Percentiles rank a stretch among this genome's conserved stretches.
Evolutionary conservation across 1,140 invertebrate genomes (phyloP).

Genomic region (Solenopsis fugax): DNA sequence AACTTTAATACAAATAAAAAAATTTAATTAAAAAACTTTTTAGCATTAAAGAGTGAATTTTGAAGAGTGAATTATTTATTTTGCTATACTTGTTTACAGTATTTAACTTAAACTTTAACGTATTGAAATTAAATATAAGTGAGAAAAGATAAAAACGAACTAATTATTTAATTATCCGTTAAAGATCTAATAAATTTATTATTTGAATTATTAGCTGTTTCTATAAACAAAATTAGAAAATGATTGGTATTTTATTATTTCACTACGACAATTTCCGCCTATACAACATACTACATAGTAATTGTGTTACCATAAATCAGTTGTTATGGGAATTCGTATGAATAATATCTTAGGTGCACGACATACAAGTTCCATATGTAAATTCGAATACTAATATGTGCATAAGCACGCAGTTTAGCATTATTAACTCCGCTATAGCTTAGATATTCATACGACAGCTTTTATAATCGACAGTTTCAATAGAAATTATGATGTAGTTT

Average conservation of each 20-base stretch:
- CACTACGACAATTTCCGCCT: not conserved
- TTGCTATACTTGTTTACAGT: not conserved
- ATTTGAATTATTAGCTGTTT: not conserved
- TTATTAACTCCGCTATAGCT: constrained; percentile 40
- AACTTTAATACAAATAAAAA: not conserved
- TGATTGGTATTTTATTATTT: not conserved
- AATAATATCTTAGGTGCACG: constrained; percentile 47
- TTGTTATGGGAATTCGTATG: constrained; percentile 14
- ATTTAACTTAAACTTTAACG: not conserved
- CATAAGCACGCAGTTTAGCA: constrained; percentile 39
- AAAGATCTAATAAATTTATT: not conserved
- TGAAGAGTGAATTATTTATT: constrained; percentile 8
- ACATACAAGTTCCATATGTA: constrained; percentile 28
- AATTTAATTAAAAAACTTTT: no score
- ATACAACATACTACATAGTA: not conserved
- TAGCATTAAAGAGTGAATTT: no score
- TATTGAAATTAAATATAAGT: not conserved
- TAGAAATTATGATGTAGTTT: constrained; percentile 36
- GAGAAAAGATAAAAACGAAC: not conserved
- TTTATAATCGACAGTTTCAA: constrained; percentile 40
- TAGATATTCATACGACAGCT: constrained; percentile 51
- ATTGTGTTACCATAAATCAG: constrained; percentile 15
- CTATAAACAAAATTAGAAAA: constrained; percentile 7
- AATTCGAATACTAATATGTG: constrained; percentile 46
- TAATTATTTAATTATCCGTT: not conserved